phyloP scores from a whole-genome alignment of 2,113 vertebrate genomes.

The Toxotes jaculatrix region DNA sequence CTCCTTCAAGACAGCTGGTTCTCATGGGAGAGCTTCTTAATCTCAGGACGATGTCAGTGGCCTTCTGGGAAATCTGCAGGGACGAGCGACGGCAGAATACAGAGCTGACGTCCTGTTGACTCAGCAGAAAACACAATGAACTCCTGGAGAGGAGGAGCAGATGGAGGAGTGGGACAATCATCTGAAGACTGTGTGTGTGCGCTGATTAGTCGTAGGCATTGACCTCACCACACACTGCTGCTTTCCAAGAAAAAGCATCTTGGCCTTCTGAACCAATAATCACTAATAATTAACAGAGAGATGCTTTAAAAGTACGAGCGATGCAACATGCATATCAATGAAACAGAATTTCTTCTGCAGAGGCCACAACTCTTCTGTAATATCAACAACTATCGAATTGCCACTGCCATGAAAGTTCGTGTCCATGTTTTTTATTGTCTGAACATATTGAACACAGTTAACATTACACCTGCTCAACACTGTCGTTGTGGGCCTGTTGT shows the following conservation, averaged over 20 bases:
- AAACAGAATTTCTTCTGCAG: too few relatives aligned
- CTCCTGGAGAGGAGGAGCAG: slow-evolving; percentile 53
- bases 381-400: too few relatives aligned
- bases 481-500: too few relatives aligned
- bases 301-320: not conserved
- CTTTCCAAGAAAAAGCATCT: slow-evolving; percentile 2
- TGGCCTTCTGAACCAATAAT: not conserved
- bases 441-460: too few relatives aligned
- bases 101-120: slow-evolving; percentile 33
- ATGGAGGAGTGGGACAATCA: slow-evolving; percentile 43
- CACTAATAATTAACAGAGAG: not conserved
- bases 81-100: slow-evolving; percentile 3
- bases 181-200: slow-evolving; percentile 15
- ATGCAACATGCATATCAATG: too few relatives aligned
- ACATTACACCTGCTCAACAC: too few relatives aligned
- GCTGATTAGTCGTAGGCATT: not conserved
- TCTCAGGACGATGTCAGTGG: slow-evolving; percentile 42
- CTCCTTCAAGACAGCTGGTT: not conserved
- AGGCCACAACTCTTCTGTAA: too few relatives aligned
- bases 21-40: slow-evolving; percentile 35
- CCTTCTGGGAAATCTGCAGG: slow-evolving; percentile 69
- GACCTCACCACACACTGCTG: not conserved
- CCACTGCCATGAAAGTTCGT: too few relatives aligned
- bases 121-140: slow-evolving; percentile 55
- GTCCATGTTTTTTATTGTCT: too few relatives aligned